A percentile compares a stretch with the other conserved stretches of the same genome.
Evolutionary conservation across 2,888 invertebrate species (phyloP).

Genomic region (Serripes groenlandicus): DNA sequence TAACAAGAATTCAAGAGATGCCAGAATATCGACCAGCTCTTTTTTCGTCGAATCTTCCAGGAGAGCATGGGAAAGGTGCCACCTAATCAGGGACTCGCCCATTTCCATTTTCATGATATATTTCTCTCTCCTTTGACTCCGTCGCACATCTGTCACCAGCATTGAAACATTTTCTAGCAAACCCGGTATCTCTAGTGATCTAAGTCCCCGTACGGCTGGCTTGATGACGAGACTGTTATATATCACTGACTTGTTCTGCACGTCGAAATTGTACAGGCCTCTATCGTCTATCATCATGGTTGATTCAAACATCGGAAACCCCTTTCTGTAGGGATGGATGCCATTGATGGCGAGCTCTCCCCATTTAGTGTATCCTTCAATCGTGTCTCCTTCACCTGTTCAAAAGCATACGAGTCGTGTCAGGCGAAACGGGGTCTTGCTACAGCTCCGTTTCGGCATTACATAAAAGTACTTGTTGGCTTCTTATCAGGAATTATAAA

Average conservation of each 20-base stretch:
- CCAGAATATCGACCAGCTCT: not conserved
- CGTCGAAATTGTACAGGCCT: conserved; percentile 4
- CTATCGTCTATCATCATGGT: conserved; percentile 2
- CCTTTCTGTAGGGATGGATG: not conserved
- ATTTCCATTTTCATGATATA: not conserved
- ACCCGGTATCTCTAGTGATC: not conserved
- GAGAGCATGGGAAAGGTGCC: not conserved
- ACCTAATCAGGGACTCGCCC: not conserved
- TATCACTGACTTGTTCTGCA: not conserved
- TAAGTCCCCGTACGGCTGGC: conserved; percentile 7
- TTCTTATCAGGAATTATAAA: too few relatives aligned
- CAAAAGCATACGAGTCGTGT: not conserved
- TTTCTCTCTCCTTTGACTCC: not conserved
- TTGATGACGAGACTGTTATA: not conserved
- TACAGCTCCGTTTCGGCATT: too few relatives aligned
- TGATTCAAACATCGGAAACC: not conserved
- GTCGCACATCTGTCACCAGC: not conserved
- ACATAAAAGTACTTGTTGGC: too few relatives aligned
- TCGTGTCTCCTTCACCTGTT: conserved; percentile 1
- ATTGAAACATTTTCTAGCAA: not conserved
- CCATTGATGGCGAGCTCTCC: not conserved
- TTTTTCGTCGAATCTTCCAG: not conserved
- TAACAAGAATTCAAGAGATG: not conserved
- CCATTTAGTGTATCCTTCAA: not conserved
- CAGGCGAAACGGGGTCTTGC: too few relatives aligned